phyloP scores from a whole-genome alignment of 2,797 vertebrate species.

The Chaetodon trifasciatus region DNA sequence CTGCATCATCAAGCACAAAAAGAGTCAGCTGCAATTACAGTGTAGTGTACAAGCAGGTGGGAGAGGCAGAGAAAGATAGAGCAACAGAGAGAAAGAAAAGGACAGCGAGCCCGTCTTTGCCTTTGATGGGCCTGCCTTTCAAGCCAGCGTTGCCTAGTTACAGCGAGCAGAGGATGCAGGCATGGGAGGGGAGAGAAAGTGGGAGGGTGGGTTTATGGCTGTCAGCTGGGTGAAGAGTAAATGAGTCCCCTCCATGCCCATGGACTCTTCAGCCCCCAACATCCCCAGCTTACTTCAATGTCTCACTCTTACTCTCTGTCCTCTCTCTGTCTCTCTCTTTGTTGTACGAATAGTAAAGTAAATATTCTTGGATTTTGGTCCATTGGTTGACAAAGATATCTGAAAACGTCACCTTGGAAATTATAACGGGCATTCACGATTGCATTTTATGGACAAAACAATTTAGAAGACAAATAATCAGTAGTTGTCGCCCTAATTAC shows the following conservation, averaged over 20 bases:
- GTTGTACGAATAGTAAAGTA: too few relatives aligned
- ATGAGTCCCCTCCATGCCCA: constrained; percentile 35
- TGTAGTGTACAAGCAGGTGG: constrained; percentile 38
- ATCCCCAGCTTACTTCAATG: background rate
- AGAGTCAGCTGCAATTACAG: constrained; percentile 36
- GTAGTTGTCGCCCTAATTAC: background rate
- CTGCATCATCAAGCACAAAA: background rate
- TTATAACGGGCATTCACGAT: too few relatives aligned
- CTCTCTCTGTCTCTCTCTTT: background rate
- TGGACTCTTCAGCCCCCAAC: constrained; percentile 22
- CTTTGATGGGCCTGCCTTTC: constrained; percentile 79
- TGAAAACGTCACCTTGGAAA: background rate
- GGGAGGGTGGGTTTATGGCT: constrained; percentile 43
- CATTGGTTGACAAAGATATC: too few relatives aligned
- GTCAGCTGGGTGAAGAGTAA: constrained; percentile 58
- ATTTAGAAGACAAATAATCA: background rate
- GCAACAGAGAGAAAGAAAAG: constrained; percentile 35
- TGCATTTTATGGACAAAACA: background rate
- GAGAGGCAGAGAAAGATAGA: constrained; percentile 19
- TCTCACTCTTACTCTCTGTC: background rate
- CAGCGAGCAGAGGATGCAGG: constrained; percentile 67
- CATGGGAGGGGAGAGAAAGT: constrained; percentile 51
- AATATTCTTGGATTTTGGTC: too few relatives aligned
- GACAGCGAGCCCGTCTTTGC: constrained; percentile 38
- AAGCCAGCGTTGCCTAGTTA: constrained; percentile 81